Percentiles rank a stretch among this genome's conserved stretches.
These are phyloP conservation scores for Pantherophis vulpinus DNA, from an alignment of 2,797 vertebrate species.

Conservation along the genomic window DNA sequence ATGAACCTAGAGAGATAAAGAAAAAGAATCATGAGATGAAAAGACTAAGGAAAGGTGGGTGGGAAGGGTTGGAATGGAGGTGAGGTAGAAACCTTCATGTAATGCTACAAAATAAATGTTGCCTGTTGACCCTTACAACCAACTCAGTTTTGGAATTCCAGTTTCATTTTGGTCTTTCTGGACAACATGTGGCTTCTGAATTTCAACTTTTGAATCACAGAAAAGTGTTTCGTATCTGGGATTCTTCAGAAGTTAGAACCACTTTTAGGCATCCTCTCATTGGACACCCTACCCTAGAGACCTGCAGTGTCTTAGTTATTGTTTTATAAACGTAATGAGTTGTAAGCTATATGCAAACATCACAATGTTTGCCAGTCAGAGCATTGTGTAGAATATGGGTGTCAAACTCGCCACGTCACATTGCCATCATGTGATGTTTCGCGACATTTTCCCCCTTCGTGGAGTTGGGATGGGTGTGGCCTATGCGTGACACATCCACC, in stretches of 20 bases:
- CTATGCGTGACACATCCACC: no score
- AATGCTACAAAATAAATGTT: neutral
- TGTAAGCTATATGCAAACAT: conserved; percentile 6
- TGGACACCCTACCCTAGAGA: conserved; percentile 40
- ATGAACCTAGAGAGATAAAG: neutral
- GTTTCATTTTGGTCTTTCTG: neutral
- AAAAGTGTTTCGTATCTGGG: conserved; percentile 47
- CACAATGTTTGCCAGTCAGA: conserved; percentile 9
- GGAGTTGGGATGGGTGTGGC: no score
- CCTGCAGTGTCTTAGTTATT: conserved; percentile 54
- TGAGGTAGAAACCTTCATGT: neutral
- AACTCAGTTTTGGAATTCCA: neutral
- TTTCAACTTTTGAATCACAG: conserved; percentile 38
- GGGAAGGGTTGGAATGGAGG: neutral
- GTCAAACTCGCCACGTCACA: no score
- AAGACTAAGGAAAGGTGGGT: neutral
- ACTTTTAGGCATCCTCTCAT: conserved; percentile 51
- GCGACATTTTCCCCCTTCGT: no score
- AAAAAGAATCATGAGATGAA: neutral
- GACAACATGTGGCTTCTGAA: conserved; percentile 10
- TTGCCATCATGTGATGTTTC: no score
- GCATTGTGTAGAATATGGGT: conserved; percentile 1
- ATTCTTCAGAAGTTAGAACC: conserved; percentile 56
- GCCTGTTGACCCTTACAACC: neutral
- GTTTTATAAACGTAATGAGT: conserved; percentile 46